phyloP scores from a whole-genome alignment of 2,113 vertebrate genomes.

The Actenoides lindsayi region DNA sequence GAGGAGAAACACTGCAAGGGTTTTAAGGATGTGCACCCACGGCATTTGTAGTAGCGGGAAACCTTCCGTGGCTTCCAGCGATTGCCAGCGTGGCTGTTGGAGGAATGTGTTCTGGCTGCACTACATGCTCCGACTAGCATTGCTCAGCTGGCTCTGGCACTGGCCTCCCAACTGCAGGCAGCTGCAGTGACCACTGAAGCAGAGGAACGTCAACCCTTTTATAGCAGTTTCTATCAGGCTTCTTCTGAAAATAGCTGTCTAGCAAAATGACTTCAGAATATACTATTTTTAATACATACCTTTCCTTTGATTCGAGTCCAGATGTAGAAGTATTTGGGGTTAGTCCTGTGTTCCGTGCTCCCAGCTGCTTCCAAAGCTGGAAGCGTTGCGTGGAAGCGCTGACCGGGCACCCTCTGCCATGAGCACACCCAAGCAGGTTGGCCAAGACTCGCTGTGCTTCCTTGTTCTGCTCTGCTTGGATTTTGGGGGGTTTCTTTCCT shows the following conservation, averaged over 20 bases:
- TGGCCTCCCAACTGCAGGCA: constrained; percentile 43
- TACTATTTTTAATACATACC: background rate
- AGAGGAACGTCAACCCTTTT: constrained; percentile 2
- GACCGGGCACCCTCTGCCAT: background rate
- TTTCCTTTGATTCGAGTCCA: background rate
- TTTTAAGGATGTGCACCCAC: background rate
- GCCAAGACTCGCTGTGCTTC: background rate
- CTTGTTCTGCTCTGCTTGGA: background rate
- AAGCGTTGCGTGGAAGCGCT: background rate
- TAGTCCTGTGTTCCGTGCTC: background rate
- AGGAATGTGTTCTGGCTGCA: background rate
- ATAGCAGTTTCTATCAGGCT: background rate
- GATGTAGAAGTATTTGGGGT: background rate
- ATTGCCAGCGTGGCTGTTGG: constrained; percentile 32
- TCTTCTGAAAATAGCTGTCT: constrained; percentile 19
- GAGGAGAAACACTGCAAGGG: background rate
- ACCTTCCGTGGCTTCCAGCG: constrained; percentile 4
- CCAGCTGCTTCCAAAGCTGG: background rate
- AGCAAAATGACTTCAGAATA: background rate
- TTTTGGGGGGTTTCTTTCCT: background rate
- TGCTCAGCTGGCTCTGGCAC: constrained; percentile 39
- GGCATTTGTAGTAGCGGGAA: background rate
- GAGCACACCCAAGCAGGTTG: background rate
- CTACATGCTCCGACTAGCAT: background rate
- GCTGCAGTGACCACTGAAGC: constrained; percentile 25